phyloP scores from a whole-genome alignment of 1,140 invertebrate species.

The Vollenhovia emeryi region DNA sequence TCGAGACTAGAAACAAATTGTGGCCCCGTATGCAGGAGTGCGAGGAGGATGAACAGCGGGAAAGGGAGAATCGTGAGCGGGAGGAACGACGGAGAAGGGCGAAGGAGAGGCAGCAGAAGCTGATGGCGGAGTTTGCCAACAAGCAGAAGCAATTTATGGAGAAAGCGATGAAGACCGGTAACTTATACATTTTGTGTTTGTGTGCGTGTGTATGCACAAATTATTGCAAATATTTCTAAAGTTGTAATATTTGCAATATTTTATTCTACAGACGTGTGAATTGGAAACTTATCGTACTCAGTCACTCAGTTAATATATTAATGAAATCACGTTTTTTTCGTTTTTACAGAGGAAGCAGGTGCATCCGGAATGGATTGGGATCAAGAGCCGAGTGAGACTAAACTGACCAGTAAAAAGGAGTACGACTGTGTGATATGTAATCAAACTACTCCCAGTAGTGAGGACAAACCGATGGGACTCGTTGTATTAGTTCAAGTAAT shows the following conservation, averaged over 20 bases:
- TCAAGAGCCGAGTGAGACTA: conserved; percentile 86
- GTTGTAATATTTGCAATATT: background rate
- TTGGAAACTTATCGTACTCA: background rate
- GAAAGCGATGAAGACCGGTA: conserved; percentile 90
- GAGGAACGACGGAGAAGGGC: conserved; percentile 93
- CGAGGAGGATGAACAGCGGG: conserved; percentile 90
- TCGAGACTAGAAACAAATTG: conserved; percentile 88
- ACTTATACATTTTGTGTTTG: conserved; percentile 35
- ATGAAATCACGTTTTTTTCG: background rate
- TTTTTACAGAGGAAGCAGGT: conserved; percentile 83
- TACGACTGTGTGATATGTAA: conserved; percentile 99
- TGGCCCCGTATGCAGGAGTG: conserved; percentile 93
- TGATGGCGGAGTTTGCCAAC: conserved; percentile 97
- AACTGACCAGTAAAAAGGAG: conserved; percentile 88
- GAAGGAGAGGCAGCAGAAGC: conserved; percentile 94
- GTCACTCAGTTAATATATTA: background rate
- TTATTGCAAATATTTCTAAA: conserved; percentile 45
- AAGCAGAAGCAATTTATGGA: conserved; percentile 97
- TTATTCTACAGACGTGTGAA: background rate
- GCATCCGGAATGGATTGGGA: conserved; percentile 89
- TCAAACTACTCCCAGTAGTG: conserved; percentile 93
- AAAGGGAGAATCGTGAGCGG: conserved; percentile 90
- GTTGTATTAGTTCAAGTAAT: conserved; percentile 93
- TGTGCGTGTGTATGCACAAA: background rate
- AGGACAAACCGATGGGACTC: conserved; percentile 95